Evolutionary conservation across 2,113 vertebrate species (phyloP).

Genomic region (Sorex araneus): DNA sequence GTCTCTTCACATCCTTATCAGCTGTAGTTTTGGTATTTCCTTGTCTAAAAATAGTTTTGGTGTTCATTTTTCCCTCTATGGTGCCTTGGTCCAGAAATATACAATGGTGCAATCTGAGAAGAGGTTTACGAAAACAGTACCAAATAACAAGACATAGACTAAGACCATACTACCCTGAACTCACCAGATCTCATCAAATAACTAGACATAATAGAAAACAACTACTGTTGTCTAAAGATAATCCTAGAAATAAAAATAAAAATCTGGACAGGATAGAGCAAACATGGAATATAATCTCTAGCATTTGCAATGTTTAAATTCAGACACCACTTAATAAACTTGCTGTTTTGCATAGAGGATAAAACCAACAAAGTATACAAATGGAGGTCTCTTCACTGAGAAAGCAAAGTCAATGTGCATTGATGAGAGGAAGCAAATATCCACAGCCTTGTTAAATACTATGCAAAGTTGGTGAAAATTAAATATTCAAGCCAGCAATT

Average conservation of each 20-base stretch:
- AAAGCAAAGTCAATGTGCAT: conserved; percentile 68
- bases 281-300: conserved; percentile 57
- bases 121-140: not conserved
- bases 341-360: conserved; percentile 44
- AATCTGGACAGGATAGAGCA: not conserved
- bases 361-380: conserved; percentile 59
- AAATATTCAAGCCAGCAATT: conserved; percentile 84
- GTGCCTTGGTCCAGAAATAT: conserved; percentile 26
- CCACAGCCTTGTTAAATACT: conserved; percentile 76
- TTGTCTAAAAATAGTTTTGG: conserved; percentile 33
- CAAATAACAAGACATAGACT: not conserved
- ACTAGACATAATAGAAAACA: not conserved
- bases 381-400: conserved; percentile 29
- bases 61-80: not conserved
- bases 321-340: conserved; percentile 46
- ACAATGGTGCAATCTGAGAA: not conserved
- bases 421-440: conserved; percentile 72
- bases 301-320: conserved; percentile 42
- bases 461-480: conserved; percentile 83
- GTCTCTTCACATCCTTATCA: not conserved
- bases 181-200: not conserved
- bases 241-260: conserved; percentile 43
- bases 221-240: conserved; percentile 63
- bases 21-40: conserved; percentile 16
- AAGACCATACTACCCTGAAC: no score